Base-by-base conservation (phyloP, 2,797 vertebrate species). In the Lates japonicus region DNA sequence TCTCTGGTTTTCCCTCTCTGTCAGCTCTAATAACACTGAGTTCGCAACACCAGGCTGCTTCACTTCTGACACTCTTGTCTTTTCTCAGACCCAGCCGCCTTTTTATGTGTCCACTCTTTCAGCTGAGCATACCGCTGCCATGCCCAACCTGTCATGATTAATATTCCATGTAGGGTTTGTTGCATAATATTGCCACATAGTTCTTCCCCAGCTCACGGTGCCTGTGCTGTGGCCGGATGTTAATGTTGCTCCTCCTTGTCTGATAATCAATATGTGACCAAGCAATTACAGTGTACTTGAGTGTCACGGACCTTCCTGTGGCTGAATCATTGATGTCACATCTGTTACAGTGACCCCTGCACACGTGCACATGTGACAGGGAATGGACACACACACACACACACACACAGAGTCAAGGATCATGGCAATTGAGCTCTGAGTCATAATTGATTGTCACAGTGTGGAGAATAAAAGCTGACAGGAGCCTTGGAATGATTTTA, bases 261-360 rank as follows among this genome's bases (percentile, higher is more conserved):
- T 87, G 63, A 78, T 92, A 87, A 86, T 93, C 91, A 82, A 84
- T 90, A 86, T 19, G 46, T 81, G 81, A 76, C 52, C 7, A 33
- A 63, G 65, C 81, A 84, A 82, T 88, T 90, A 70, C 65, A 78
- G 71, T 35, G 10, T 46, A 54, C 70, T 66, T 73, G 25, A 75
- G 81, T 78, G 82, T 84, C 72, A 66, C 46, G 67, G 69, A 79
- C 84, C 76, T 76, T 82, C 72, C 72, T 83, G 60, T 73, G 78
- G 48, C 44, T 70, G 67, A 65, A 78, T 81, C 79, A 74, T 83
- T 90, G 72, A 85, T 85, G 80, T 71, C 80, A 82, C 77, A 80
- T 84, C 71, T 77, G 83, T 80, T 72, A 79, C 62, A 74, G 31
- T 64, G 49, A 49, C 60, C 83, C 83, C 33, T 20, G 14, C 55